phyloP scores from a whole-genome alignment of 2,888 invertebrate species.

The Embidobia sp. region DNA sequence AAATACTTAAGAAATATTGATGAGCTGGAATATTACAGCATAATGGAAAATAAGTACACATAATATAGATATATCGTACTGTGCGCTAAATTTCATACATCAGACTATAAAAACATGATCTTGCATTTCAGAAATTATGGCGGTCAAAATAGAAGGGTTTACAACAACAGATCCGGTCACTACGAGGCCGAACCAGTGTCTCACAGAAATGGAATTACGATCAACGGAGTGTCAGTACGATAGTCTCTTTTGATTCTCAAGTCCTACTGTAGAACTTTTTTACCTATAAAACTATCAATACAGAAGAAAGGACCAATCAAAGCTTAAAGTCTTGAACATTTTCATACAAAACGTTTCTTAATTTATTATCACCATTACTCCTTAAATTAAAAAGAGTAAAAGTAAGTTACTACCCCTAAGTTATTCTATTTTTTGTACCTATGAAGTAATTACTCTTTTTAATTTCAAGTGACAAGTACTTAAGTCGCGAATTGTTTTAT shows the following conservation, averaged over 20 bases:
- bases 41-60: too few relatives aligned
- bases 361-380: slow-evolving; percentile 38
- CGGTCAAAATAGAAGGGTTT: slow-evolving; percentile 73
- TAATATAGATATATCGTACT: too few relatives aligned
- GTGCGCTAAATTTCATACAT: too few relatives aligned
- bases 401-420: slow-evolving; percentile 18
- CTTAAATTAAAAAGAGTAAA: slow-evolving; percentile 57
- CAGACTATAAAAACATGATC: too few relatives aligned
- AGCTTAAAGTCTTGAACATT: slow-evolving; percentile 44
- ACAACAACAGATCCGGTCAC: slow-evolving; percentile 77
- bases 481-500: slow-evolving; percentile 41
- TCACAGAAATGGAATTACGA: slow-evolving; percentile 88
- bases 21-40: too few relatives aligned
- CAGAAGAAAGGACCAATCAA: slow-evolving; percentile 8
- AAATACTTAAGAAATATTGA: too few relatives aligned
- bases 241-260: slow-evolving; percentile 79
- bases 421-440: slow-evolving; percentile 20
- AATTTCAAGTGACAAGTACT: slow-evolving; percentile 36
- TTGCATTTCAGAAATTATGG: slow-evolving; percentile 72
- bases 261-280: slow-evolving; percentile 7
- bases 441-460: slow-evolving; percentile 38
- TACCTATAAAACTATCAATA: slow-evolving; percentile 10
- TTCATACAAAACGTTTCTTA: slow-evolving; percentile 51
- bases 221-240: slow-evolving; percentile 94
- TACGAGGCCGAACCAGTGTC: slow-evolving; percentile 87